Evolutionary conservation across 2,797 vertebrate genomes (phyloP).

Genomic region (Gallinago solitaria): DNA sequence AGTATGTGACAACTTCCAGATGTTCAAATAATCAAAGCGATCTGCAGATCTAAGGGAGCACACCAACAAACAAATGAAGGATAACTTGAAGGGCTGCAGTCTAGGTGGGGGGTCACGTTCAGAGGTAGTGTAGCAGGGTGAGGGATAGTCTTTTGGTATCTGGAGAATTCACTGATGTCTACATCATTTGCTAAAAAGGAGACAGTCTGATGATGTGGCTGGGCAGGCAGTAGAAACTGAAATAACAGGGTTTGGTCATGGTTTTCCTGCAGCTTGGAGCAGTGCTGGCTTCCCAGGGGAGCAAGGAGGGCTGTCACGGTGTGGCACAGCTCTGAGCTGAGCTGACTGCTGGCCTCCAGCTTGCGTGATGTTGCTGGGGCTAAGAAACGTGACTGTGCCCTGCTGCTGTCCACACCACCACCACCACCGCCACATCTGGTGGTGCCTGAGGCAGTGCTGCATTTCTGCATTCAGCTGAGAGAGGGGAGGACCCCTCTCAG

Average conservation of each 20-base stretch:
- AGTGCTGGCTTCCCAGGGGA: not conserved
- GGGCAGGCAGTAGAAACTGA: not conserved
- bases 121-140: not conserved
- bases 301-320: fast-evolving
- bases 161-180: conserved; percentile 12
- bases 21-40: conserved; percentile 74
- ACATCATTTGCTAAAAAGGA: conserved; percentile 1
- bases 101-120: conserved; percentile 54
- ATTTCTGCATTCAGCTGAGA: not conserved
- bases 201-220: not conserved
- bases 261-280: not conserved
- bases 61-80: conserved; percentile 71
- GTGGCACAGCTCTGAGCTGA: not conserved
- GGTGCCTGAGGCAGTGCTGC: not conserved
- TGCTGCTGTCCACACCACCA: not conserved
- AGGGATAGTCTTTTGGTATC: not conserved
- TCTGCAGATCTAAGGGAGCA: conserved; percentile 71
- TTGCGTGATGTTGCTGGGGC: fast-evolving
- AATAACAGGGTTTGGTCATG: not conserved
- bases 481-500: not conserved
- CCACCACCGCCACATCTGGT: not conserved
- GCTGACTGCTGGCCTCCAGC: not conserved
- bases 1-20: conserved; percentile 76
- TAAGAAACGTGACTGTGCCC: not conserved
- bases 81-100: conserved; percentile 55